Evolutionary conservation across 2,113 vertebrate genomes (phyloP).

Genomic region (Callionymus lyra): DNA sequence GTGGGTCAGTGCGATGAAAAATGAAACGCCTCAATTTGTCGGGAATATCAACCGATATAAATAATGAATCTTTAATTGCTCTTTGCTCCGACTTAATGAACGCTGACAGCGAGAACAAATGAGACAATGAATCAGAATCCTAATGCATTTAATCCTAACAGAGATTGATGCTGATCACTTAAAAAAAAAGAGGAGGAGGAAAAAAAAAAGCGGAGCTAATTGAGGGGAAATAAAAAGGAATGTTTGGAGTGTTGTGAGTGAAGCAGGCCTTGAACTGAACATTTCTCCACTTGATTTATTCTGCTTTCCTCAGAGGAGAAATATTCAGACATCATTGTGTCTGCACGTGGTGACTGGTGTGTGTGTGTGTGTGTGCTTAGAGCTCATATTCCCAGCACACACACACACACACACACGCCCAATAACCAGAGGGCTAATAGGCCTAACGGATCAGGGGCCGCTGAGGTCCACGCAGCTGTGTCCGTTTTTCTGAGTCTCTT

Average conservation of each 20-base stretch:
- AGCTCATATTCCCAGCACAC: constrained; percentile 15
- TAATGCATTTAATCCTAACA: too few relatives aligned
- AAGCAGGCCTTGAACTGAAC: constrained; percentile 33
- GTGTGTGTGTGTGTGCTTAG: constrained; percentile 15
- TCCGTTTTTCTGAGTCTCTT: constrained; percentile 7
- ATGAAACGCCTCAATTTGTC: too few relatives aligned
- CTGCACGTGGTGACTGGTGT: constrained; percentile 18
- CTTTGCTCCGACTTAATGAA: too few relatives aligned
- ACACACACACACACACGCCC: constrained; percentile 24
- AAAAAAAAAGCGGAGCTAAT: too few relatives aligned
- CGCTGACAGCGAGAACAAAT: too few relatives aligned
- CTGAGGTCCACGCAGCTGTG: constrained; percentile 21
- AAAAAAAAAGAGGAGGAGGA: too few relatives aligned
- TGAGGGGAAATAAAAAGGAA: too few relatives aligned
- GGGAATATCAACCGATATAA: too few relatives aligned
- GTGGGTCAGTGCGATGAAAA: too few relatives aligned
- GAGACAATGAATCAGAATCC: too few relatives aligned
- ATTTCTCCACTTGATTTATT: constrained; percentile 45
- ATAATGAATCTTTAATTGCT: too few relatives aligned
- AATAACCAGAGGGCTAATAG: constrained; percentile 34
- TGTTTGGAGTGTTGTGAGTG: constrained; percentile 32
- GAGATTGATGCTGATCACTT: too few relatives aligned
- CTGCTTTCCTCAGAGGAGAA: constrained; percentile 30
- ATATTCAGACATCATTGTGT: constrained; percentile 46
- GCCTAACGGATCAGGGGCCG: constrained; percentile 15